Percentiles rank a stretch among this genome's conserved stretches.
Conservation (phyloP, 2,888 invertebrate species). For the Volucella inanis region DNA sequence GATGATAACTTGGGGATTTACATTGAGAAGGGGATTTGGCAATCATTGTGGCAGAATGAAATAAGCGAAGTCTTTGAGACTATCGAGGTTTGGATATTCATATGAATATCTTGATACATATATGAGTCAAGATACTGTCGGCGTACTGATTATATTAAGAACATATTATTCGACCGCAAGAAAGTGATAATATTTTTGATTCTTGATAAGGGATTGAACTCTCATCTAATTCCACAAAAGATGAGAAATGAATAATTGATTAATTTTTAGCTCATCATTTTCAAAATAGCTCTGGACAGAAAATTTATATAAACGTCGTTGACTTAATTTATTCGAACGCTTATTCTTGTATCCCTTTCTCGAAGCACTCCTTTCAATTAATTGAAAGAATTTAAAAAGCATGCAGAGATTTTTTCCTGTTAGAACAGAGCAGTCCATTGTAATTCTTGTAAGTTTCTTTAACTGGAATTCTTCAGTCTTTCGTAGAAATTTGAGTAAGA, state of each 20-base stretch:
- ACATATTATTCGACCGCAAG: constrained; percentile 35
- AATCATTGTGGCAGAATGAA: constrained; percentile 14
- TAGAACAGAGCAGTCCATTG: too few species aligned
- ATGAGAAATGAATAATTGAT: constrained; percentile 14
- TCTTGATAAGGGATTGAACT: constrained; percentile 3
- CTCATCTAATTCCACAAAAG: constrained; percentile 2
- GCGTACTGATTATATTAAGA: constrained; percentile 40
- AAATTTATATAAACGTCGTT: too few species aligned
- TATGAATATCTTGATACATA: constrained; percentile 17
- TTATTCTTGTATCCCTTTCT: too few species aligned
- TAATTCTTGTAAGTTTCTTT: too few species aligned
- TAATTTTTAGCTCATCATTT: constrained; percentile 27
- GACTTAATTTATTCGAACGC: too few species aligned
- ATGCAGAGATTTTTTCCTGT: neutral
- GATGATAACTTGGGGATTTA: constrained; percentile 53
- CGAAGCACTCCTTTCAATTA: too few species aligned
- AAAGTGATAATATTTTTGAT: constrained; percentile 10
- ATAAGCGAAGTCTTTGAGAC: constrained; percentile 2
- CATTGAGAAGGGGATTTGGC: constrained; percentile 9
- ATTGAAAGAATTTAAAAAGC: neutral
- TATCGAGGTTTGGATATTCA: neutral
- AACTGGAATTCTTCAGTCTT: too few species aligned
- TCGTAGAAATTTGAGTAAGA: too few species aligned
- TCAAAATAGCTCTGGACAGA: too few species aligned
- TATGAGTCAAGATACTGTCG: constrained; percentile 17